These are phyloP conservation scores for Notolepis coatsorum DNA, from an alignment of 2,797 vertebrate genomes.

Conservation along the genomic window DNA sequence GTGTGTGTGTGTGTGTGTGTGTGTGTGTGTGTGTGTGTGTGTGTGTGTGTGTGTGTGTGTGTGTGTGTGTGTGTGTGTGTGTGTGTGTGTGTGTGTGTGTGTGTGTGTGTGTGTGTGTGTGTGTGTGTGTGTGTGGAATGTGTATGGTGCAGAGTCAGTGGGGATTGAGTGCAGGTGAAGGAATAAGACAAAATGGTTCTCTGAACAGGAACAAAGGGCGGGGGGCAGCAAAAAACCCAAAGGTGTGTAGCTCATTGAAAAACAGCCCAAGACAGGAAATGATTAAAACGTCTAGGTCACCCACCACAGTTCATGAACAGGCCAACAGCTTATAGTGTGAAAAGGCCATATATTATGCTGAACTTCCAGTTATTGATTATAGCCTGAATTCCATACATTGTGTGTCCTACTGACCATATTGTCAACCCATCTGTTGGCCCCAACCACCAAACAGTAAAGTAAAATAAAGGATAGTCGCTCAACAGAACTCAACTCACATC, in stretches of 20 bases:
- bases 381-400: conserved; percentile 1
- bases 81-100: too few relatives aligned
- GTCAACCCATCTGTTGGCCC: conserved; percentile 1
- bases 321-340: background rate
- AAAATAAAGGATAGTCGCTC: too few relatives aligned
- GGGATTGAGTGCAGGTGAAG: conserved; percentile 74
- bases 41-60: too few relatives aligned
- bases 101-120: too few relatives aligned
- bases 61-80: too few relatives aligned
- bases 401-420: conserved; percentile 16
- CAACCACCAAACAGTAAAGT: background rate
- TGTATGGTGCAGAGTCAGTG: too few relatives aligned
- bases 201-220: too few relatives aligned
- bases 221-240: conserved; percentile 18
- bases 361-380: conserved; percentile 19
- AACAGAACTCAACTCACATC: background rate
- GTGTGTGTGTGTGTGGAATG: too few relatives aligned
- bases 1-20: too few relatives aligned
- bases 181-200: conserved; percentile 76
- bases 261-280: too few relatives aligned
- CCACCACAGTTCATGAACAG: background rate
- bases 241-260: too few relatives aligned
- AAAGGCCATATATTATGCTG: conserved; percentile 9
- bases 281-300: background rate
- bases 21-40: too few relatives aligned